Conservation (phyloP, 1,140 invertebrate genomes). For the Amphibalanus amphitrite region DNA sequence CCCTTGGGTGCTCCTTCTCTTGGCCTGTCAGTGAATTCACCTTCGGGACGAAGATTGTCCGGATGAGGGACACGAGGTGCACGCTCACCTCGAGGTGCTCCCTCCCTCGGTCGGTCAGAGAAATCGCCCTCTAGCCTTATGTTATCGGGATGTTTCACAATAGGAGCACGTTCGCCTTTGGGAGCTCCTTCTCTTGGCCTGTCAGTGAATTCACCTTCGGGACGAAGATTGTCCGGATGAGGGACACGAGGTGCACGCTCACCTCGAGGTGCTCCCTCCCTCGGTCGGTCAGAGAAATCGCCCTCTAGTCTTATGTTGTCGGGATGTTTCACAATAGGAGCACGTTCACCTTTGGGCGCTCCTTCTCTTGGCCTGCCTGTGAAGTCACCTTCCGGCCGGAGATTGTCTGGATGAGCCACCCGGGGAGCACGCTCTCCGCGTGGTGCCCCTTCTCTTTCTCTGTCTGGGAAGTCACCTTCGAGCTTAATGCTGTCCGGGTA, state of each 20-base stretch:
- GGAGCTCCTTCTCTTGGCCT: conserved; percentile 9
- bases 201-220: conserved; percentile 33
- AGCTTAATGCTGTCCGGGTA: conserved; percentile 19
- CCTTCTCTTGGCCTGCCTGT: conserved; percentile 10
- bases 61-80: conserved; percentile 27
- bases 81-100: conserved; percentile 18
- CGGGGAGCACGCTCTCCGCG: conserved; percentile 23
- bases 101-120: conserved; percentile 7
- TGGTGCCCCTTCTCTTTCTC: conserved; percentile 7
- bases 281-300: conserved; percentile 11
- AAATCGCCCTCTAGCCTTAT: conserved; percentile 19
- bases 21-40: conserved; percentile 23
- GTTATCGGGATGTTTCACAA: conserved; percentile 19
- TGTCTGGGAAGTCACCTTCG: conserved; percentile 18
- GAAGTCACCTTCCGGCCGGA: conserved; percentile 34
- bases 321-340: conserved; percentile 26
- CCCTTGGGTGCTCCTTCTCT: conserved; percentile 18
- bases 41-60: conserved; percentile 37
- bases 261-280: conserved; percentile 10
- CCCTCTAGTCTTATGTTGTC: conserved; percentile 42
- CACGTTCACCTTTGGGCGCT: conserved; percentile 22
- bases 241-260: conserved; percentile 23
- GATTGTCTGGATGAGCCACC: conserved; percentile 34
- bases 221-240: conserved; percentile 33
- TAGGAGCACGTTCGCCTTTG: conserved; percentile 16